Conservation (phyloP, 2,888 invertebrate species). For the Panopea generosa region DNA sequence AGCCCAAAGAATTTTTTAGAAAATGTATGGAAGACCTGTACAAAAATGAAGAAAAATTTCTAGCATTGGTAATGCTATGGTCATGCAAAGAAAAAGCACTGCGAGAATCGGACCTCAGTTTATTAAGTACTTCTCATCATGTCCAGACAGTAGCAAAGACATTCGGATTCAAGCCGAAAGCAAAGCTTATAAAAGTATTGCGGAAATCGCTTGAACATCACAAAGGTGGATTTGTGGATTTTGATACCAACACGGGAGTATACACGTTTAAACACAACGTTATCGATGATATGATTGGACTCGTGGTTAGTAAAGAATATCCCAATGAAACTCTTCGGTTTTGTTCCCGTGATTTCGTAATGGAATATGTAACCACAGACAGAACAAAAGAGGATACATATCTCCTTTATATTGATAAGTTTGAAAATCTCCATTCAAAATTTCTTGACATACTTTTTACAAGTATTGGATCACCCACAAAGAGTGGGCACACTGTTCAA, state of each 20-base stretch:
- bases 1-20: constrained; percentile 45
- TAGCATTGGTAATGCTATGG: constrained; percentile 45
- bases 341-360: constrained; percentile 31
- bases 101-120: not conserved
- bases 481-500: constrained; percentile 9
- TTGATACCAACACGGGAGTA: constrained; percentile 6
- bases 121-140: constrained; percentile 6
- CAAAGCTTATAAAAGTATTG: constrained; percentile 11
- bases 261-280: constrained; percentile 40
- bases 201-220: constrained; percentile 32
- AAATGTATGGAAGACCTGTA: constrained; percentile 35
- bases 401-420: constrained; percentile 21
- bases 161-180: constrained; percentile 29
- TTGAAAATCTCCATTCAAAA: not conserved
- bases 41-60: constrained; percentile 32
- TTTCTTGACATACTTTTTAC: not conserved
- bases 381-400: constrained; percentile 6
- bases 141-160: constrained; percentile 4
- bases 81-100: not conserved
- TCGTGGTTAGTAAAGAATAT: constrained; percentile 37
- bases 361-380: constrained; percentile 29
- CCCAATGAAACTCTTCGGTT: constrained; percentile 26
- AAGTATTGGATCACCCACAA: not conserved
- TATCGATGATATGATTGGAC: constrained; percentile 44
- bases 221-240: constrained; percentile 27